phyloP scores from a whole-genome alignment of 1,140 invertebrate genomes.

The Gonioctena quinquepunctata region DNA sequence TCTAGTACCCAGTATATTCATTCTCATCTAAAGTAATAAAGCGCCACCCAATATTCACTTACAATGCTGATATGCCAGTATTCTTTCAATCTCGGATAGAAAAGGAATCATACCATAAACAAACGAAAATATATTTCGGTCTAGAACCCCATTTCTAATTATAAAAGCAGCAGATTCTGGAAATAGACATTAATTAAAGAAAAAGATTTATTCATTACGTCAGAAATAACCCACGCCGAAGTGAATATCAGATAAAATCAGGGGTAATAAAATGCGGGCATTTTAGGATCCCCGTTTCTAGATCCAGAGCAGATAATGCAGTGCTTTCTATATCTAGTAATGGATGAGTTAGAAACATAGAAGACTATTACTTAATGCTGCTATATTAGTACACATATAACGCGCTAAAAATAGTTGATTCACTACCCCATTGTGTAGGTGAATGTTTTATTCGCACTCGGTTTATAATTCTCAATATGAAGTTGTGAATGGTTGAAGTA shows the following conservation, averaged over 20 bases:
- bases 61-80: too few relatives aligned
- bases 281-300: slow-evolving; percentile 40
- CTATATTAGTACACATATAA: slow-evolving; percentile 30
- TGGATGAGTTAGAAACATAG: slow-evolving; percentile 35
- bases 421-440: slow-evolving; percentile 22
- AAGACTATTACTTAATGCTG: slow-evolving; percentile 38
- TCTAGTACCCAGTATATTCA: too few relatives aligned
- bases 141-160: slow-evolving; percentile 27
- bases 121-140: background rate
- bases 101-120: background rate
- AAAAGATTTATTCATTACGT: slow-evolving; percentile 44
- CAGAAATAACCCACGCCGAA: slow-evolving; percentile 46
- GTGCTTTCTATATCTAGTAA: slow-evolving; percentile 39
- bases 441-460: slow-evolving; percentile 14
- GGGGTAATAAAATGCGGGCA: slow-evolving; percentile 46
- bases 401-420: slow-evolving; percentile 34
- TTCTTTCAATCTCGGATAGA: too few relatives aligned
- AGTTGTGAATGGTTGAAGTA: background rate
- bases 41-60: too few relatives aligned
- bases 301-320: slow-evolving; percentile 43
- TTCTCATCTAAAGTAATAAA: too few relatives aligned
- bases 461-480: background rate
- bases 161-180: slow-evolving; percentile 36
- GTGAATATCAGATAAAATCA: slow-evolving; percentile 42
- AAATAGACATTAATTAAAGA: slow-evolving; percentile 47